Evolutionary conservation across 2,888 invertebrate species (phyloP), one percentile per base, ranked within the genome.

Genomic region (Catocala nupta): DNA sequence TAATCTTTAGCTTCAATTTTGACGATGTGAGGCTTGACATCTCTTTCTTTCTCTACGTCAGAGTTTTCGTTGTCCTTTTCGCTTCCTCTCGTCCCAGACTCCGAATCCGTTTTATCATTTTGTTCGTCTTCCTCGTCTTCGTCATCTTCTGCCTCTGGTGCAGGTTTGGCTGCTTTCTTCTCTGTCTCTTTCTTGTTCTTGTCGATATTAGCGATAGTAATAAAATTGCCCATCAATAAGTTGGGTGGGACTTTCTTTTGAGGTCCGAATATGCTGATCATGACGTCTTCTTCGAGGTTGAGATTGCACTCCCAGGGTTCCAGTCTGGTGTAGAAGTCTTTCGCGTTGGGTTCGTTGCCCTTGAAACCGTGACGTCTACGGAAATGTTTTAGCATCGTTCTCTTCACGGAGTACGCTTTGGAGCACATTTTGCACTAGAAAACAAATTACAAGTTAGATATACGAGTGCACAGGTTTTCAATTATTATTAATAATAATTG

Each of bases 361-460:
- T 87, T 88, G 16, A 92, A 65, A 5, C 81, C 81, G 75, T 95
- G 95, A 0, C 94, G 89, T 49, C 88, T 87, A 0, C 90, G 86
- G n/a, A 95, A 77, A 73, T 95, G 95, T 36, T 89, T 90, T 3
- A 93, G 73, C 58, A 95, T 89, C 0, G 94, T 90, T 44, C 92
- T 88, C 63, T 91, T 91, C 7, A 90, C 90, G 13, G 93, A 89
- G 70, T 91, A 95, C 0, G 90, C 85, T 77, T 95, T 95, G 3
- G 91, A 86, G 71, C 95, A 95, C 58, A 90, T 81, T 71, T 92
- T 91, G 81, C 95, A 95, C 94, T 95, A 88, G 36, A 90, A 88
- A 63, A 52, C 39, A 63, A 56, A 10, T 39, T 8, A 39, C 36
- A 39, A 39, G 25, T 25, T 25, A 25, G 25, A 25, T 25, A 25